Conservation (phyloP, 2,888 invertebrate genomes). For the Prionchulus punctatus region DNA sequence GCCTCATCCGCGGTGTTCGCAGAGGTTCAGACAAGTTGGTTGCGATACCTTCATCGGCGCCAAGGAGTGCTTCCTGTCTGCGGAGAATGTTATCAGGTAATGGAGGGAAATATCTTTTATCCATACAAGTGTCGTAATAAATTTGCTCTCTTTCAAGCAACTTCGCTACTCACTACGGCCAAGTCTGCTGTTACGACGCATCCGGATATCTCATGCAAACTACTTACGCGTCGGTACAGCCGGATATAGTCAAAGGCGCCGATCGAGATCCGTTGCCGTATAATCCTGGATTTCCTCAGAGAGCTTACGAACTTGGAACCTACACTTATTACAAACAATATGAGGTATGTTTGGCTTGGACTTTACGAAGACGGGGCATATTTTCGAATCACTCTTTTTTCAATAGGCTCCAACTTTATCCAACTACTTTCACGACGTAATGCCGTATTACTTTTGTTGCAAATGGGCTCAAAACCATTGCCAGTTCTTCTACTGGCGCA, state of each 20-base stretch:
- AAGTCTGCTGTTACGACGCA: constrained; percentile 92
- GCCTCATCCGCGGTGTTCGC: constrained; percentile 41
- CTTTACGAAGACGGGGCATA: too few species aligned
- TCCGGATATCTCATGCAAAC: constrained; percentile 77
- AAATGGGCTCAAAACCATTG: constrained; percentile 86
- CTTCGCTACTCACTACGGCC: constrained; percentile 45
- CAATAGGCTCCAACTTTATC: constrained; percentile 64
- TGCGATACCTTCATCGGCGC: constrained; percentile 76
- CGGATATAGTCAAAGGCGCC: constrained; percentile 12
- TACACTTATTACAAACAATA: constrained; percentile 86
- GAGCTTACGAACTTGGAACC: constrained; percentile 60
- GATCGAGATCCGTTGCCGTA: constrained; percentile 21
- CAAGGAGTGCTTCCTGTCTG: constrained; percentile 52
- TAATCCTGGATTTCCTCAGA: constrained; percentile 28
- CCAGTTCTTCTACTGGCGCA: constrained; percentile 68
- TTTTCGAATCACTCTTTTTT: background rate
- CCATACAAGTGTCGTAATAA: background rate
- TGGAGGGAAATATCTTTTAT: background rate
- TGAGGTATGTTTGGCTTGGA: too few species aligned
- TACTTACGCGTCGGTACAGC: constrained; percentile 59
- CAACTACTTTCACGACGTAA: constrained; percentile 86
- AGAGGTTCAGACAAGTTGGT: constrained; percentile 27
- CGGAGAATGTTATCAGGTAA: constrained; percentile 23
- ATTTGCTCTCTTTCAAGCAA: constrained; percentile 10
- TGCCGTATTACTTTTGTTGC: constrained; percentile 85